phyloP scores from a whole-genome alignment of 53 echinoderm and acorn worm species.

The Paracentrotus lividus region DNA sequence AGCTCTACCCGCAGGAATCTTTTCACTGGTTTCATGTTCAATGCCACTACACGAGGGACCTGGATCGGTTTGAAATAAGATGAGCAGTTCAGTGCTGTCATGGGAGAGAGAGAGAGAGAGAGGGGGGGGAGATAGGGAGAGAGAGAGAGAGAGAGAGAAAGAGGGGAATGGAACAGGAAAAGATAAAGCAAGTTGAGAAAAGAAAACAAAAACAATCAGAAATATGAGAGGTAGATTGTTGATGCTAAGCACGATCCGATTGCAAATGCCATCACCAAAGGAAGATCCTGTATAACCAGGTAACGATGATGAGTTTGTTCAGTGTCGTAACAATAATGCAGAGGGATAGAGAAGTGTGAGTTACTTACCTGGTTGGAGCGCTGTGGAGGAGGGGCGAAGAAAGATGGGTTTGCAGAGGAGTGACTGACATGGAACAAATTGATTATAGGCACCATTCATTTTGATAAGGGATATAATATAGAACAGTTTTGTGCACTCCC shows the following conservation, averaged over 20 bases:
- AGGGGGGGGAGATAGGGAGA: neutral
- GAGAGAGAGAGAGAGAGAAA: neutral
- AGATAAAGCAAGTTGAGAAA: no score
- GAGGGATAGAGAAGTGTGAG: neutral
- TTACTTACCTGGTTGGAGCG: neutral
- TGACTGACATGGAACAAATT: neutral
- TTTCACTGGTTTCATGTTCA: slow-evolving; percentile 19
- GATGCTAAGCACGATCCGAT: neutral
- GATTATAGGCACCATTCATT: no score
- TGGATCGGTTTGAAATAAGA: neutral
- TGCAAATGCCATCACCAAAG: neutral
- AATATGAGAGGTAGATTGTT: neutral
- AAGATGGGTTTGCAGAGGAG: neutral
- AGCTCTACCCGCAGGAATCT: slow-evolving; percentile 8
- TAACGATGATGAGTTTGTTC: neutral
- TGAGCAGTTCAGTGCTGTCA: neutral
- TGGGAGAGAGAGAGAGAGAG: neutral
- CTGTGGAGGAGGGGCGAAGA: neutral
- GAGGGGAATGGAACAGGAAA: neutral
- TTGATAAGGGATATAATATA: no score
- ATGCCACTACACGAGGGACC: neutral
- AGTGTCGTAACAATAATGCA: neutral
- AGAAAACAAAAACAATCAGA: no score
- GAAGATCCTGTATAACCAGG: no score
- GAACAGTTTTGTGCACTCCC: no score